Evolutionary conservation across 2,113 vertebrate genomes (phyloP).

Genomic region (Cryptotis parvus): DNA sequence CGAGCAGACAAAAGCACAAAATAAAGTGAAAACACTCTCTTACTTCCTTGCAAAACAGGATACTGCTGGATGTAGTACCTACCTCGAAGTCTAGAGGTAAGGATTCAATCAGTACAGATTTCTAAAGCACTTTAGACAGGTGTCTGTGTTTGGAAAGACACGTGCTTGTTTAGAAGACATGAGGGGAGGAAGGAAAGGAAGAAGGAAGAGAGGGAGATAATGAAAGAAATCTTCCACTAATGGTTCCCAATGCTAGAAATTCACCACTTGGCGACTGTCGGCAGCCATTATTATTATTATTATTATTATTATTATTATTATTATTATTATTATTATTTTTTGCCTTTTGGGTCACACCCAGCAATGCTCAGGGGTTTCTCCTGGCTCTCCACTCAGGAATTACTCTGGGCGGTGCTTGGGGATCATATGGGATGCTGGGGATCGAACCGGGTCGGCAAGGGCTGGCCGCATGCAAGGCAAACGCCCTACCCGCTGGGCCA

Average conservation of each 20-base stretch:
- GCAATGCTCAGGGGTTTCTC: no score
- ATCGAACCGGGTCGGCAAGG: no score
- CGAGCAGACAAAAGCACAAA: background rate
- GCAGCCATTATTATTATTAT: background rate
- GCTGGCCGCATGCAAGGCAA: no score
- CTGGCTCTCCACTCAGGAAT: no score
- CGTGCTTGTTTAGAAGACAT: no score
- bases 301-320: no score
- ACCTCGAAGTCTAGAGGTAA: background rate
- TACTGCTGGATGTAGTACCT: background rate
- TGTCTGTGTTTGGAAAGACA: slow-evolving; percentile 17
- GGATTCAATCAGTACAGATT: slow-evolving; percentile 5
- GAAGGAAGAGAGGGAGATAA: background rate
- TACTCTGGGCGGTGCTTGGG: no score
- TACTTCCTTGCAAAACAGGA: background rate
- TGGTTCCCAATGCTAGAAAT: background rate
- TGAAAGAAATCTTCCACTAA: background rate
- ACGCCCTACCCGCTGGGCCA: no score
- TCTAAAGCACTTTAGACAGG: background rate
- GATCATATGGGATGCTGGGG: no score
- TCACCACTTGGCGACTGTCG: background rate
- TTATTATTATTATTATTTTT: no score
- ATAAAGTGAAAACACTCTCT: background rate
- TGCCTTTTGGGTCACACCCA: no score
- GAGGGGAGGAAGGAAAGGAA: background rate